Base-by-base conservation (phyloP, 2,888 invertebrate genomes). In the Coremacera marginata region DNA sequence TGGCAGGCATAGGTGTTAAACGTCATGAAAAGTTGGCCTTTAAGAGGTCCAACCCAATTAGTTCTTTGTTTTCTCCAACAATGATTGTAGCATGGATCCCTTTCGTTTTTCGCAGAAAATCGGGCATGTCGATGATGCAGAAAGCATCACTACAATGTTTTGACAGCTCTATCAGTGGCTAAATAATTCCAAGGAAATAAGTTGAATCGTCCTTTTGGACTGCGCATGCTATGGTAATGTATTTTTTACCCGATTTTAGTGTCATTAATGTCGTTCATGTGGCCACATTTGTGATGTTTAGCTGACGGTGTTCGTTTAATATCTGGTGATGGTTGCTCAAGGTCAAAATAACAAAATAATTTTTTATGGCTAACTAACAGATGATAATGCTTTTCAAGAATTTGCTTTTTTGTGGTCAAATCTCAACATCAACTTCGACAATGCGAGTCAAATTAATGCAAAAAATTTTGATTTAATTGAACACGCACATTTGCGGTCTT, bases 391-490 rank as follows among this genome's bases (percentile, higher is more conserved):
- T 8, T 22, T n/a, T 16, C 27, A 68, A 68, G 27, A 68, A 27
- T 68, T 68, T 25, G 19, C 9, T 60, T 55, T 71, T 34, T 55
- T 60, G 71, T 14, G 71, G 71, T 71, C 34, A 70, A 55, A 70
- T 70, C 55, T 70, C 52, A 55, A 37, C 67, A 37, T 44, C 22
- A 14, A 27, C 16, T 31, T 16, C 11, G 52, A 19, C 31, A 16
- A 57, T 71, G 60, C 55, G 44, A 71, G 71, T 71, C 60, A 71
- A 55, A 71, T 71, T 71, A 71, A 22, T 25, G n/a, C 37, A 7
- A 71, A 22, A 71, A 16, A 19, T 70, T 52, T 14, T 34, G 34
- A 57, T 34, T 71, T 57, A 71, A 34, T 57, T 55, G 57, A 57
- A 37, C 37, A 71, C 22, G 55, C 71, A 57, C 31, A 3, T 31